A percentile compares a stretch with the other conserved stretches of the same genome.
Evolutionary conservation across 2,888 invertebrate species (phyloP).

Genomic region (Calameuta pallipes): DNA sequence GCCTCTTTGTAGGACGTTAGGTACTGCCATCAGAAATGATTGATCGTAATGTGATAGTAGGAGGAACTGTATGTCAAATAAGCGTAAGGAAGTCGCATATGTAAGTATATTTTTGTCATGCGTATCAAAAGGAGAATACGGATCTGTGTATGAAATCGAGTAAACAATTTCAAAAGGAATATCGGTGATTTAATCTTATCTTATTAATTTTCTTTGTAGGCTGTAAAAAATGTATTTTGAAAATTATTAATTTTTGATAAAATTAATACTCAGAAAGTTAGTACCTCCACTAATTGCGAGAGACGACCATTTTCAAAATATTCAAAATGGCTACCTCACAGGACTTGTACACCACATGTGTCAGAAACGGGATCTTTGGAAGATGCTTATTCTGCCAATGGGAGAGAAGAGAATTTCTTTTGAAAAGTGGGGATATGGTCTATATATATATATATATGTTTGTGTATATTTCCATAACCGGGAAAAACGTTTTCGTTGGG

Average conservation of each 20-base stretch:
- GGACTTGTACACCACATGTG: not conserved
- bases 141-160: not conserved
- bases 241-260: no score
- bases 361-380: not conserved
- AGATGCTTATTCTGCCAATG: not conserved
- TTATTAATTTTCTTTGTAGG: not conserved
- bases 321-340: not conserved
- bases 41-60: not conserved
- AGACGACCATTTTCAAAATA: not conserved
- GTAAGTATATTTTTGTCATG: not conserved
- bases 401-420: not conserved
- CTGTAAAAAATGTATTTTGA: no score
- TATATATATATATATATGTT: not conserved
- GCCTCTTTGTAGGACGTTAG: not conserved
- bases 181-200: not conserved
- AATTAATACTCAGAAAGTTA: not conserved
- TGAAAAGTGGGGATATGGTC: not conserved
- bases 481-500: not conserved
- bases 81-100: not conserved
- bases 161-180: not conserved
- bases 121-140: not conserved
- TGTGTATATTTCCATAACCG: not conserved
- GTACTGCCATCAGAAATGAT: not conserved
- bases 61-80: not conserved
- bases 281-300: not conserved